These are phyloP conservation scores for Muntiacus reevesi DNA, from an alignment of 2,113 vertebrate species.

Conservation along the genomic window DNA sequence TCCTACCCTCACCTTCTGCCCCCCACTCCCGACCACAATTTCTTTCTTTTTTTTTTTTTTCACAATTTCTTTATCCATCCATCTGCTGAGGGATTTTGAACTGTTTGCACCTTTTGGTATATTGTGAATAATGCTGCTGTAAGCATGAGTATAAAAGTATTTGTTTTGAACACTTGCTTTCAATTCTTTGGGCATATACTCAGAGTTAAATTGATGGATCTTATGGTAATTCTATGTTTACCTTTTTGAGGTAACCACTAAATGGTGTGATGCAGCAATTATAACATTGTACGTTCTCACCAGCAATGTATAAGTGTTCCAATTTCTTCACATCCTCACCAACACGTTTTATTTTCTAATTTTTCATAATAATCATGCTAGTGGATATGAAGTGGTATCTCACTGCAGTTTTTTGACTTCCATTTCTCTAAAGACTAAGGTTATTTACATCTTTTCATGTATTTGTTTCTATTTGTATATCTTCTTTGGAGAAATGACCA, in stretches of 20 bases:
- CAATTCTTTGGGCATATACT: neutral
- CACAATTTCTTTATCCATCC: neutral
- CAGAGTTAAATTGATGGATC: neutral
- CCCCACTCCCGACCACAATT: neutral
- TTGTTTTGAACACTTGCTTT: neutral
- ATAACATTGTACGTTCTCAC: neutral
- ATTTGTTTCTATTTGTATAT: neutral
- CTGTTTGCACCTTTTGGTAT: neutral
- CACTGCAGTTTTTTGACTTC: neutral
- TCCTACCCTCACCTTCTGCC: neutral
- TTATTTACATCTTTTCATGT: neutral
- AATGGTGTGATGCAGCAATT: neutral
- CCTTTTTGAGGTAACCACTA: neutral
- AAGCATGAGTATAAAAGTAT: neutral
- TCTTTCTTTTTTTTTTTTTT: too few relatives aligned
- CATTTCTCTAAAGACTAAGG: neutral
- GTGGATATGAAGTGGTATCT: neutral
- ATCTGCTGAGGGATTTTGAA: neutral
- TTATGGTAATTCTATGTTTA: neutral
- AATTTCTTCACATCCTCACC: neutral
- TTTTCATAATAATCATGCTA: neutral
- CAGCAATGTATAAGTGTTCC: neutral
- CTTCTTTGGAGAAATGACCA: neutral
- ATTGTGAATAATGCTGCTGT: neutral
- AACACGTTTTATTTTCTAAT: neutral